Conservation (phyloP, 2,888 invertebrate genomes). For the Lampropteryx suffumata region DNA sequence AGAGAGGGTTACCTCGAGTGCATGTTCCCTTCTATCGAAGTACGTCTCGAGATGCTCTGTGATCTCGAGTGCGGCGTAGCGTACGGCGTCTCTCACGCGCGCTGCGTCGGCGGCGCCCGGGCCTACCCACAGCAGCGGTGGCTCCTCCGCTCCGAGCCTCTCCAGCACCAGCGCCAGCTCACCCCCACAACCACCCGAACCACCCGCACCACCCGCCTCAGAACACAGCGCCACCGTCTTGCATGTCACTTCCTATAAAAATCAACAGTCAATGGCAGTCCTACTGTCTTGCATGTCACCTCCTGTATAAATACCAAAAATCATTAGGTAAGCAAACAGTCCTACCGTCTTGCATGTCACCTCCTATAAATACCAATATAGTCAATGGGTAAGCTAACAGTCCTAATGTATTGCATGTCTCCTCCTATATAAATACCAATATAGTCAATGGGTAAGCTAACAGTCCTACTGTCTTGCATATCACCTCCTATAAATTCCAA, state of each 20-base stretch:
- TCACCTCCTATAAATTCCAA: too few species aligned
- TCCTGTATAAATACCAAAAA: too few species aligned
- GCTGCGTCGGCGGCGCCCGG: conserved; percentile 87
- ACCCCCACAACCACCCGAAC: conserved; percentile 39
- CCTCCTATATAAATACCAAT: too few species aligned
- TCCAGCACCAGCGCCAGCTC: conserved; percentile 75
- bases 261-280: too few species aligned
- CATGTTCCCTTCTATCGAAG: conserved; percentile 95
- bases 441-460: too few species aligned
- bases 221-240: conserved; percentile 84
- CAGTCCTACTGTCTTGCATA: too few species aligned
- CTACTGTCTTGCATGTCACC: too few species aligned
- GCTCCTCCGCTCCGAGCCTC: conserved; percentile 86
- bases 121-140: conserved; percentile 94
- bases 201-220: conserved; percentile 40
- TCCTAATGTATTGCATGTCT: too few species aligned
- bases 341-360: conserved; percentile 88
- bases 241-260: conserved; percentile 90
- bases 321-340: conserved; percentile 61
- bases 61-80: conserved; percentile 95
- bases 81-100: conserved; percentile 90
- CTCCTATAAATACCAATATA: too few species aligned
- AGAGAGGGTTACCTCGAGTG: conserved; percentile 90
- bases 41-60: conserved; percentile 98
- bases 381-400: too few species aligned